phyloP scores from a whole-genome alignment of 2,797 vertebrate genomes.

The Hippopotamyrus pictus region DNA sequence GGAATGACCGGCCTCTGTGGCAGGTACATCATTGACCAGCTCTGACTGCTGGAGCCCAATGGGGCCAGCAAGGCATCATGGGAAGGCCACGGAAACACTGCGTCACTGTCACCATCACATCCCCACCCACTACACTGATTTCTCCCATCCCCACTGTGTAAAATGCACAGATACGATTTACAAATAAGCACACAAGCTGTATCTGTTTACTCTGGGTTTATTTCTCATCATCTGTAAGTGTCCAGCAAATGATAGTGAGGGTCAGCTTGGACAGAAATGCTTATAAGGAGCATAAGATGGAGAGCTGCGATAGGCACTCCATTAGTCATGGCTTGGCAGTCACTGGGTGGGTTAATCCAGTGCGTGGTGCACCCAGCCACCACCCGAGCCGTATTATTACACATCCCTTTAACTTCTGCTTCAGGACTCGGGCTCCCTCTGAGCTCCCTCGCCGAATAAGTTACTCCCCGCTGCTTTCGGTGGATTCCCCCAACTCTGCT shows the following conservation, averaged over 20 bases:
- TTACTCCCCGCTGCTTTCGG: neutral
- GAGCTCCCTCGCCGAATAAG: neutral
- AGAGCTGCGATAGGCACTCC: neutral
- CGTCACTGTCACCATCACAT: neutral
- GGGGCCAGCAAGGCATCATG: neutral
- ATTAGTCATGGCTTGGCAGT: neutral
- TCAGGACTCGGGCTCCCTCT: neutral
- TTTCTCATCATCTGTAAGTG: neutral
- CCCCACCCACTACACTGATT: neutral
- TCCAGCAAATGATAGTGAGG: neutral
- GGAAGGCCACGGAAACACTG: neutral
- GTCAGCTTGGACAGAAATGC: neutral
- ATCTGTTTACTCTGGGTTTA: neutral
- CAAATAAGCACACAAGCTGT: neutral
- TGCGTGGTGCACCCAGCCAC: neutral
- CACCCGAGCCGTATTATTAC: neutral
- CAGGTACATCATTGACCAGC: neutral
- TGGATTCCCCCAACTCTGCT: neutral
- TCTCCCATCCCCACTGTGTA: neutral
- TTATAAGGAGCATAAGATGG: neutral
- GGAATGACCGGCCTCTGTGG: neutral
- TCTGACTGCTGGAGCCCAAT: neutral
- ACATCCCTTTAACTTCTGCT: neutral
- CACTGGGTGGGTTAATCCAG: neutral
- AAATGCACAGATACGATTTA: neutral